Percentiles rank a stretch among this genome's conserved stretches.
phyloP scores from a whole-genome alignment of 1,140 invertebrate genomes.

The Bombus confusus region DNA sequence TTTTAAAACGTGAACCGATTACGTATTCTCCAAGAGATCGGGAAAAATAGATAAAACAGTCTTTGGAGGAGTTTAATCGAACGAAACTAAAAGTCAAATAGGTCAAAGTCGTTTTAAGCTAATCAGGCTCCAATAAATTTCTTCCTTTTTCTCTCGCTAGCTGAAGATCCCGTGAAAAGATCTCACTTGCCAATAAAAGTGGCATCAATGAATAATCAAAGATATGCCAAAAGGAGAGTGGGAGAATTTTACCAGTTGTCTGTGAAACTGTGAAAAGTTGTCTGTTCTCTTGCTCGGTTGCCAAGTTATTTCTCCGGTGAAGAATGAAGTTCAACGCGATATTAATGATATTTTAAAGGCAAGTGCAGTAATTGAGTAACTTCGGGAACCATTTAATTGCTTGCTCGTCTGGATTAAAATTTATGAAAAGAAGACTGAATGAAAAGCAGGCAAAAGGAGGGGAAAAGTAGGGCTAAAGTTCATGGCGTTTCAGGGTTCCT shows the following conservation, averaged over 20 bases:
- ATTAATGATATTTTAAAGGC: background rate
- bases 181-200: background rate
- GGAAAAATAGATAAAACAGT: background rate
- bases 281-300: background rate
- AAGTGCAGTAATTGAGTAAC: conserved; percentile 1
- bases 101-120: background rate
- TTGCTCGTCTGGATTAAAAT: background rate
- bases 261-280: background rate
- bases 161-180: conserved; percentile 31
- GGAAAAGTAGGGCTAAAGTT: no score
- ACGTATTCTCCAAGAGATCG: background rate
- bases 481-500: background rate
- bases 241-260: background rate
- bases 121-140: background rate
- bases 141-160: conserved; percentile 6
- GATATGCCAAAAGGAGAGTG: background rate
- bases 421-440: background rate
- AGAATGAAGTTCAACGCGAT: background rate
- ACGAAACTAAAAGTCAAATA: background rate
- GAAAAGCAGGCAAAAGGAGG: background rate
- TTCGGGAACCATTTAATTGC: background rate
- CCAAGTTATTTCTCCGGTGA: background rate
- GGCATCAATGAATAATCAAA: background rate
- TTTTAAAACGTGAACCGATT: background rate
- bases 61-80: background rate